Evolutionary conservation across 2,797 vertebrate genomes (phyloP), one percentile per base, ranked within the genome.

Genomic region (Garrulus glandarius): DNA sequence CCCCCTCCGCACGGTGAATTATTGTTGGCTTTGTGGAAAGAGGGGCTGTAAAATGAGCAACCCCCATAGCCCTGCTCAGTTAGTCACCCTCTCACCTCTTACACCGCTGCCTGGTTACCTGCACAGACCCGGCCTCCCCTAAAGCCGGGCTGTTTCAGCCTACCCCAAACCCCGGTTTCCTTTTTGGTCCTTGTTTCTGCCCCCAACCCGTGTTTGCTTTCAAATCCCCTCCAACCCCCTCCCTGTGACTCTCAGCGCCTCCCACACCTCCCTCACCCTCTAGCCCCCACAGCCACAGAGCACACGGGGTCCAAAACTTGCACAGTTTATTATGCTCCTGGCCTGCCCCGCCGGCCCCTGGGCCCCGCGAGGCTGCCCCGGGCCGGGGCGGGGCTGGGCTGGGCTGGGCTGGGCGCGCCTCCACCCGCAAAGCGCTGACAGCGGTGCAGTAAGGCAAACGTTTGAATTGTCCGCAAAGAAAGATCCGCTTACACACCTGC

Each of bases 401-500:
- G 50, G 52, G 22, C 69, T 13, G 50, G 52, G 46, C 67, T 8
- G 79, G 57, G n/a, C 26, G 5, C 1, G 2, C 20, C 23, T 37
- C 29, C n/a, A 44, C 26, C n/a, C 11, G 44, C 49, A 32, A 80
- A 95, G 92, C 79, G 36, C 87, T 9, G 63, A 67, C 4, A 92
- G 85, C 84, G 84, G 87, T 79, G 84, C 85, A 94, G 61, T 96
- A 97, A 97, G 96, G 96, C 90, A 84, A 60, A 71, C 52, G 43
- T 93, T 63, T 80, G 20, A 89, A 74, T 26, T 74, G 89, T 84
- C 88, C 60, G 8, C 22, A 53, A 65, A 47, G 34, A 34, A 87
- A 26, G 29, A 39, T 43, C 67, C 43, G 41, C 50, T 63, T 4
- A 20, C 55, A 77, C 44, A 43, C 61, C 56, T 13, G 37, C 61